These are phyloP conservation scores for Phalacrocorax carbo DNA, from an alignment of 2,113 vertebrate genomes.

Conservation along the genomic window DNA sequence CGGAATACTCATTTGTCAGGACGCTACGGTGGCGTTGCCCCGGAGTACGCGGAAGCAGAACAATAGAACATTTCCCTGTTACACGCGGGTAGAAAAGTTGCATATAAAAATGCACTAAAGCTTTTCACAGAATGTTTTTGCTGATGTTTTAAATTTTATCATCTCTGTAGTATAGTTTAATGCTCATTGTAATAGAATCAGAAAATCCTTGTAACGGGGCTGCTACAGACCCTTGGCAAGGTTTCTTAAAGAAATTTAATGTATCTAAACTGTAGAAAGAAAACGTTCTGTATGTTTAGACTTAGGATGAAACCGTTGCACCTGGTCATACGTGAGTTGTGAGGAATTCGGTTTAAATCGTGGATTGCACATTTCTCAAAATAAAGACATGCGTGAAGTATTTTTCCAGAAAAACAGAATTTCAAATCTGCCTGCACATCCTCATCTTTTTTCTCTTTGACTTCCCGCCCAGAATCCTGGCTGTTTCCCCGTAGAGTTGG, in stretches of 20 bases:
- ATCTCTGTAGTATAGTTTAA: background rate
- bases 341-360: background rate
- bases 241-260: background rate
- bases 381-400: background rate
- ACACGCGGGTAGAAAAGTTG: fast-evolving
- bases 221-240: background rate
- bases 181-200: background rate
- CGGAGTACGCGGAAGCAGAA: background rate
- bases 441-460: background rate
- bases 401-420: background rate
- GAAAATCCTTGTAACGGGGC: background rate
- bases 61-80: background rate
- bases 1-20: fast-evolving
- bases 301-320: background rate
- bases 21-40: background rate
- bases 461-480: constrained; percentile 71
- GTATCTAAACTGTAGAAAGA: background rate
- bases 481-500: constrained; percentile 90
- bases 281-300: background rate
- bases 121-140: background rate
- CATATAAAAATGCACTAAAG: fast-evolving
- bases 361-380: background rate
- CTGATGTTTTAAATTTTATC: background rate
- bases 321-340: background rate
- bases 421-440: background rate